Evolutionary conservation across 2,888 invertebrate genomes (phyloP).

Genomic region (Stenodera caucasica): DNA sequence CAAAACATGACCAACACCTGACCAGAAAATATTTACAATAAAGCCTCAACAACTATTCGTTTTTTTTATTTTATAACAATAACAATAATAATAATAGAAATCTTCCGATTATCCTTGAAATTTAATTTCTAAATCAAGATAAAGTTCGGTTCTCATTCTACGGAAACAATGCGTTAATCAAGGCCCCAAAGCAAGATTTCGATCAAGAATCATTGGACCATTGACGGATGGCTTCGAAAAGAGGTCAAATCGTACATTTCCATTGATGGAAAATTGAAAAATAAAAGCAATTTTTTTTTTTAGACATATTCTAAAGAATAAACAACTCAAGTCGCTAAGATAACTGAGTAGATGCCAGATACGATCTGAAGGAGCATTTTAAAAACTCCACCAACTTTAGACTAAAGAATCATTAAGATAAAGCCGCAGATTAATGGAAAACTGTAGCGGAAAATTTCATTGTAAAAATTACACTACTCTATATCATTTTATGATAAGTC

Average conservation of each 20-base stretch:
- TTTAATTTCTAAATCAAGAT: neutral
- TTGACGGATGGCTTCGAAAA: neutral
- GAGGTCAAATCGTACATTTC: neutral
- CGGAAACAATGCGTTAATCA: conserved; percentile 10
- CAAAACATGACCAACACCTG: conserved; percentile 29
- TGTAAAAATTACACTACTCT: conserved; percentile 57
- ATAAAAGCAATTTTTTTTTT: neutral
- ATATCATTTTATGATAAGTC: conserved; percentile 55
- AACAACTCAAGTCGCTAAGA: conserved; percentile 46
- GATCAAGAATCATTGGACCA: neutral
- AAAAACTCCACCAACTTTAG: conserved; percentile 54
- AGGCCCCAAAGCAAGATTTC: neutral
- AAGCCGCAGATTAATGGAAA: conserved; percentile 56
- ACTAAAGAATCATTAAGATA: conserved; percentile 57
- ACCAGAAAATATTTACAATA: neutral
- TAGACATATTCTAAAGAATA: conserved; percentile 27
- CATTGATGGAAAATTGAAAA: neutral
- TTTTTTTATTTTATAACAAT: too few species aligned
- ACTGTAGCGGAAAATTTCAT: conserved; percentile 57
- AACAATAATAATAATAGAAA: neutral
- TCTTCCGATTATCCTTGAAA: conserved; percentile 2
- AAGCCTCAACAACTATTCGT: neutral
- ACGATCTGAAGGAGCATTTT: conserved; percentile 45
- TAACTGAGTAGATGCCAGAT: conserved; percentile 43
- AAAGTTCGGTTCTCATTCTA: conserved; percentile 1